These are phyloP conservation scores for Chaetogeoica ovagalla DNA, from an alignment of 2,888 invertebrate species.

Conservation along the genomic window DNA sequence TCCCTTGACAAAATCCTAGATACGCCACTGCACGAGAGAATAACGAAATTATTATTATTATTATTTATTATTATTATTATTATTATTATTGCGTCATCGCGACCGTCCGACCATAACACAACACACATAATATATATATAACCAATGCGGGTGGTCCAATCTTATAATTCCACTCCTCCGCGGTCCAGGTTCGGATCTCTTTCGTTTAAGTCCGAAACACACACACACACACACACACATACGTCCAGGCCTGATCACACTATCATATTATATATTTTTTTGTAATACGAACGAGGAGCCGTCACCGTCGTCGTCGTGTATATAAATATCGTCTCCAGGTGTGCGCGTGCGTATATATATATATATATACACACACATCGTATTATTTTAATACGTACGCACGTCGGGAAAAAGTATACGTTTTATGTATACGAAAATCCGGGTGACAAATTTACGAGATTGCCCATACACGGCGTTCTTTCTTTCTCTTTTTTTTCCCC, in stretches of 20 bases:
- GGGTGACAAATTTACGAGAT: constrained; percentile 40
- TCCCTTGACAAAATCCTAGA: too few species aligned
- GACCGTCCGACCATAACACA: constrained; percentile 26
- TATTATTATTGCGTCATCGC: constrained; percentile 32
- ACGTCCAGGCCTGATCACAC: too few species aligned
- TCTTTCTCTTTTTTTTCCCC: too few species aligned
- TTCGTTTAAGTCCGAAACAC: constrained; percentile 41
- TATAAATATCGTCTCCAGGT: too few species aligned
- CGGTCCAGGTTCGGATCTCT: constrained; percentile 12
- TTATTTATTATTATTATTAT: constrained; percentile 5
- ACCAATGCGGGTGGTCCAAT: constrained; percentile 38
- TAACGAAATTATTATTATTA: too few species aligned
- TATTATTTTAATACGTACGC: background rate
- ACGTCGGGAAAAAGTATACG: background rate
- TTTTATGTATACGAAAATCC: background rate
- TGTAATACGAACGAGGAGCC: background rate
- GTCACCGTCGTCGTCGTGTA: background rate
- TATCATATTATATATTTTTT: background rate
- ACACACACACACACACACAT: background rate
- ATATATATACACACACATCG: too few species aligned
- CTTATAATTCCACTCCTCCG: background rate
- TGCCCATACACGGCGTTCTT: too few species aligned
- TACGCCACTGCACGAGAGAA: too few species aligned
- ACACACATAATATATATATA: background rate
- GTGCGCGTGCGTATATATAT: background rate